Conservation (phyloP, 1,140 invertebrate genomes). For the Berghia stephanieae region DNA sequence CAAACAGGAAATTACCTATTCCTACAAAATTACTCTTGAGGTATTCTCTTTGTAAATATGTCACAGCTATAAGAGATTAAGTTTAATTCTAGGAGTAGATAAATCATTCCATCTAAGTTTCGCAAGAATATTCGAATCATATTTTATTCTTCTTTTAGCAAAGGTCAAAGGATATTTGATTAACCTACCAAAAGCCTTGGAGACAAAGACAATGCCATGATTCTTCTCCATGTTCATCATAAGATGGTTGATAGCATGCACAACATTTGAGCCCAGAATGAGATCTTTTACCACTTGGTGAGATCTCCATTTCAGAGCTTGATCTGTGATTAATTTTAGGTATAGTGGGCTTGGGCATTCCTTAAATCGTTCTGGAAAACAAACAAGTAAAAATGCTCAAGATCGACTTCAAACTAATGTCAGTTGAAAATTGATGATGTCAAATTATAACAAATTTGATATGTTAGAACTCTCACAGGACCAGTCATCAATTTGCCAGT, state of each 20-base stretch:
- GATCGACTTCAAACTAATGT: no score
- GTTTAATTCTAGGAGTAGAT: no score
- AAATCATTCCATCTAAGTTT: neutral
- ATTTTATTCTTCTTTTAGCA: no score
- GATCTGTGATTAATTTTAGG: constrained; percentile 46
- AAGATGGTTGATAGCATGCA: constrained; percentile 42
- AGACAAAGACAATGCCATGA: constrained; percentile 47
- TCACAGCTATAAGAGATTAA: no score
- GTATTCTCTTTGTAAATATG: no score
- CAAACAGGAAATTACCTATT: no score
- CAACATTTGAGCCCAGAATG: constrained; percentile 36
- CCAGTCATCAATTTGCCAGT: no score
- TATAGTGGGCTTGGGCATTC: constrained; percentile 44
- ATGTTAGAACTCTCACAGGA: no score
- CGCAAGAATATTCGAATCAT: constrained; percentile 20
- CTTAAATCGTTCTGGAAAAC: constrained; percentile 32
- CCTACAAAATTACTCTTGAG: no score
- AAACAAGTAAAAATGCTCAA: no score
- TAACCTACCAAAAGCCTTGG: constrained; percentile 74
- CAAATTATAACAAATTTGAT: no score
- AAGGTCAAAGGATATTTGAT: neutral
- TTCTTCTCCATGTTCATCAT: constrained; percentile 47
- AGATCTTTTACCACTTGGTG: constrained; percentile 30
- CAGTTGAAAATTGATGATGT: no score
- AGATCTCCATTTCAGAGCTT: constrained; percentile 47